These are phyloP conservation scores for Coturnix japonica DNA, from an alignment of 2,113 vertebrate species.

Conservation along the genomic window DNA sequence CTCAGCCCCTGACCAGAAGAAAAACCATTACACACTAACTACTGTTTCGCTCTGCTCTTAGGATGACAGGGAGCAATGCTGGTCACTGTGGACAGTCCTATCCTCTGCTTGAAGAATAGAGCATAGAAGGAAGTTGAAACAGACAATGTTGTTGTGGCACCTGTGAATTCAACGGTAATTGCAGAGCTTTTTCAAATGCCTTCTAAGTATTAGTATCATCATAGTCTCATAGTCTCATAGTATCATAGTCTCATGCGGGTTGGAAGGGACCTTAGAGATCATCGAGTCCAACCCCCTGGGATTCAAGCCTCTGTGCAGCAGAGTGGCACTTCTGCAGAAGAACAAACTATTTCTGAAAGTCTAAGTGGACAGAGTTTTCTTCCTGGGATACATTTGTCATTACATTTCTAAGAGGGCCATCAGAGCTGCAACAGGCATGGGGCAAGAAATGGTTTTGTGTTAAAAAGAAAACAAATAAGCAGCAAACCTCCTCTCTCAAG, in stretches of 20 bases:
- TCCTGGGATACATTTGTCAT: background rate
- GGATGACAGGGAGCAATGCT: background rate
- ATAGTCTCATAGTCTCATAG: no score
- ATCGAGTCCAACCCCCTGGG: no score
- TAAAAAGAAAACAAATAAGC: background rate
- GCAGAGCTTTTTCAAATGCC: background rate
- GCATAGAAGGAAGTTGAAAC: background rate
- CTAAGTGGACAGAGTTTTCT: background rate
- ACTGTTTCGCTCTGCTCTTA: background rate
- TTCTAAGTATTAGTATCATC: background rate
- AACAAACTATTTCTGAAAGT: background rate
- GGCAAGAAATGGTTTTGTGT: background rate
- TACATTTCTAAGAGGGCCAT: background rate
- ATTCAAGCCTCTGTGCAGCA: no score
- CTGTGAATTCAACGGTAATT: background rate
- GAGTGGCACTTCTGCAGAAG: no score
- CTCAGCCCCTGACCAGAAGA: background rate
- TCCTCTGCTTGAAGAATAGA: background rate
- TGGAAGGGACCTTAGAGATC: no score
- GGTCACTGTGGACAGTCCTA: fast-evolving
- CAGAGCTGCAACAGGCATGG: fast-evolving
- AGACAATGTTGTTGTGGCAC: background rate
- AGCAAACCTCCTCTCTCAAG: background rate
- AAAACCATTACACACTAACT: background rate
- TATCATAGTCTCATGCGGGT: no score